A percentile compares a stretch with the other conserved stretches of the same genome.
Evolutionary conservation across 1,140 invertebrate species (phyloP).

Genomic region (Neodiprion pinetum): DNA sequence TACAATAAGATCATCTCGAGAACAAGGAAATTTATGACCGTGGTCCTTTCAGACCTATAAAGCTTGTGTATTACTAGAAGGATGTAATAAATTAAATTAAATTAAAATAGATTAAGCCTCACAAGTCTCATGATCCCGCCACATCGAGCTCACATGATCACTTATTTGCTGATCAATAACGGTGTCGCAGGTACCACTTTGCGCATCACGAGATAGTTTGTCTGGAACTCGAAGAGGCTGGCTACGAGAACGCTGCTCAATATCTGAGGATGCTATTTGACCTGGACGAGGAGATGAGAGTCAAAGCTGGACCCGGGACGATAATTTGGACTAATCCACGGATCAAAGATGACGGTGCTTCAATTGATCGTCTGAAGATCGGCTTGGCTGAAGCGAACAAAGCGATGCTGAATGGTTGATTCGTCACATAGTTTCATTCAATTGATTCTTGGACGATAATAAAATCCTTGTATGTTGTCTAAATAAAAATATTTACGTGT

Average conservation of each 20-base stretch:
- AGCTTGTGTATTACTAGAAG: too few species aligned
- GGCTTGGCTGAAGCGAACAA: constrained; percentile 57
- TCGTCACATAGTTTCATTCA: too few species aligned
- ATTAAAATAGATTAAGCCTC: too few species aligned
- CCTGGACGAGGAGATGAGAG: constrained; percentile 60
- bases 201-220: constrained; percentile 62
- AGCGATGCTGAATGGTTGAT: constrained; percentile 29
- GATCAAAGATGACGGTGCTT: constrained; percentile 54
- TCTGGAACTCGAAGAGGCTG: constrained; percentile 61
- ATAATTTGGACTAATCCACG: constrained; percentile 39
- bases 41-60: too few species aligned
- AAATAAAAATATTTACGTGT: constrained; percentile 1
- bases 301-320: constrained; percentile 58
- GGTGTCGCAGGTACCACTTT: constrained; percentile 52
- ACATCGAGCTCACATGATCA: background rate
- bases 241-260: constrained; percentile 54
- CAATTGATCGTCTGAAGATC: constrained; percentile 56
- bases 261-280: constrained; percentile 62
- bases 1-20: too few species aligned
- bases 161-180: background rate
- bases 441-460: background rate
- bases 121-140: too few species aligned
- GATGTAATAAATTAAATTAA: too few species aligned
- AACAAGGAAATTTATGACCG: too few species aligned
- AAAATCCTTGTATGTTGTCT: too few species aligned